Conservation (phyloP, 2,797 vertebrate species). For the Thalassophryne amazonica region DNA sequence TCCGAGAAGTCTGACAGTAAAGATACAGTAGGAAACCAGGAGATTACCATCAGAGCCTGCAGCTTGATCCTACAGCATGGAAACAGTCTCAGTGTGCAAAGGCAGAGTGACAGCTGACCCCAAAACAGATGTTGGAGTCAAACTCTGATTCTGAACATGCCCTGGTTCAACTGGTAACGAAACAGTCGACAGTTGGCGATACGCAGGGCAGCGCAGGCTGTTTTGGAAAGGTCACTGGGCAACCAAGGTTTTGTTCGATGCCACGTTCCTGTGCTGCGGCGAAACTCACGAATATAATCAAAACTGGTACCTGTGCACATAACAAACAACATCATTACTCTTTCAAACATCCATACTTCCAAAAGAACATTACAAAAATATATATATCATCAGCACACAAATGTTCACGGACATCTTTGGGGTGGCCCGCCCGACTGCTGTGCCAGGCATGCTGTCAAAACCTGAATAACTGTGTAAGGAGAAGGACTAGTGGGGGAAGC, state of each 20-base stretch:
- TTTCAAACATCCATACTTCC: too few relatives aligned
- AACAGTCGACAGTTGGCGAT: constrained; percentile 98
- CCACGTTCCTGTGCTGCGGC: constrained; percentile 94
- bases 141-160: constrained; percentile 89
- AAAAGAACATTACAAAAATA: too few relatives aligned
- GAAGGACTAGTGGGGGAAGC: too few relatives aligned
- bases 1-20: not conserved
- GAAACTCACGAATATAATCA: constrained; percentile 95
- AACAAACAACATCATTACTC: fast-evolving
- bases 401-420: too few relatives aligned
- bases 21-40: not conserved
- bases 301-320: constrained; percentile 85
- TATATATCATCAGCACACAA: too few relatives aligned
- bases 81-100: constrained; percentile 26
- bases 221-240: constrained; percentile 88
- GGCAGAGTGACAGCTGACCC: not conserved
- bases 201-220: constrained; percentile 86
- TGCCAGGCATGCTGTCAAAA: too few relatives aligned
- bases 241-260: constrained; percentile 89
- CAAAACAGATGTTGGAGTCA: constrained; percentile 34
- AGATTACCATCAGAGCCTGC: constrained; percentile 1
- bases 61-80: constrained; percentile 11
- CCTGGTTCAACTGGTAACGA: constrained; percentile 92
- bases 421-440: too few relatives aligned
- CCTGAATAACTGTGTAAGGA: too few relatives aligned